Conservation (phyloP, 2,797 vertebrate genomes). For the Danio albolineatus region DNA sequence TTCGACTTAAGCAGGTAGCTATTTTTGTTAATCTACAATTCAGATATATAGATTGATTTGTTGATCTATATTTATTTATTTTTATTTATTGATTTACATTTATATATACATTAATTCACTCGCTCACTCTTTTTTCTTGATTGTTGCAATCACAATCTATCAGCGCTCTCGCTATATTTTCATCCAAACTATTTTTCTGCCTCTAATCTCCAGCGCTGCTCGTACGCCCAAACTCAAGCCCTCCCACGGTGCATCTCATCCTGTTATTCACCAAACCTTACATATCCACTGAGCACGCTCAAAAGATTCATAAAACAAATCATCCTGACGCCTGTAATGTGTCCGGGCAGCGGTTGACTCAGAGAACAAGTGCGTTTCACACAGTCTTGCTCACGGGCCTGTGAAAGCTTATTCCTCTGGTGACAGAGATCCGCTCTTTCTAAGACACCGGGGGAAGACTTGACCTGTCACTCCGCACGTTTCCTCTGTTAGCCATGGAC, state of each 20-base stretch:
- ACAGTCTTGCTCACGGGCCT: constrained; percentile 80
- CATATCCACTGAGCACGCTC: constrained; percentile 89
- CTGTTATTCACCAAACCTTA: constrained; percentile 86
- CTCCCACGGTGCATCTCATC: constrained; percentile 87
- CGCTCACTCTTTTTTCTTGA: too few relatives aligned
- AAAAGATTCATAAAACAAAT: constrained; percentile 90
- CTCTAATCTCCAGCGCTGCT: constrained; percentile 26
- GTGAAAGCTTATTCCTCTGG: constrained; percentile 69
- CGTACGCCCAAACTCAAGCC: constrained; percentile 60
- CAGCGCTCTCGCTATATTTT: too few relatives aligned
- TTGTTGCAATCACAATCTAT: too few relatives aligned
- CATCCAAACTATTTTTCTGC: constrained; percentile 3
- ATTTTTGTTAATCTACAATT: too few relatives aligned
- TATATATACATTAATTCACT: too few relatives aligned
- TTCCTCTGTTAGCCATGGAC: constrained; percentile 55
- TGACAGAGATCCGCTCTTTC: constrained; percentile 52
- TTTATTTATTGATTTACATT: too few relatives aligned
- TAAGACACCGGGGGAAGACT: constrained; percentile 54
- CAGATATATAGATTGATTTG: too few relatives aligned
- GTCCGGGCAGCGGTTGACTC: constrained; percentile 84
- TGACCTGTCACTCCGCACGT: constrained; percentile 56
- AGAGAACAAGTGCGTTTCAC: constrained; percentile 81
- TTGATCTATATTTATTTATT: too few relatives aligned
- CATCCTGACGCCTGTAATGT: constrained; percentile 89
- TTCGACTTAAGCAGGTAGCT: too few relatives aligned